Percentiles rank a stretch among this genome's conserved stretches.
These are phyloP conservation scores for Tinea pellionella DNA, from an alignment of 2,888 invertebrate species.

Conservation along the genomic window DNA sequence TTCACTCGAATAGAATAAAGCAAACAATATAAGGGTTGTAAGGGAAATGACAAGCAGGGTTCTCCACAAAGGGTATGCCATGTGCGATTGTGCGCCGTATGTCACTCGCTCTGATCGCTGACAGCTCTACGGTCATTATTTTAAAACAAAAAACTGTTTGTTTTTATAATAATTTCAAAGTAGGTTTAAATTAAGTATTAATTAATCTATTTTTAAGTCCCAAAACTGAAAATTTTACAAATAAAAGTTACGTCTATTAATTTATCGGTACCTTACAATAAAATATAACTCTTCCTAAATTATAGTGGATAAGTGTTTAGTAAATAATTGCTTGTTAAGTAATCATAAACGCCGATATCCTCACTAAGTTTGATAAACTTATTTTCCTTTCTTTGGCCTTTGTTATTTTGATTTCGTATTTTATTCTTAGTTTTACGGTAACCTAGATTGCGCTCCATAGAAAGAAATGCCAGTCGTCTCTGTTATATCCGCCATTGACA, in stretches of 20 bases:
- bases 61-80: constrained; percentile 55
- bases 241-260: no score
- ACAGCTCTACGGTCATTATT: constrained; percentile 51
- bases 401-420: no score
- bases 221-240: no score
- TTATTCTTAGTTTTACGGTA: no score
- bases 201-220: no score
- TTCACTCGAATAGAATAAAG: constrained; percentile 34
- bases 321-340: not conserved
- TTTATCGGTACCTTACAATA: no score
- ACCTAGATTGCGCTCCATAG: no score
- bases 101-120: constrained; percentile 40
- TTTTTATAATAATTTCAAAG: not conserved
- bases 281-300: not conserved
- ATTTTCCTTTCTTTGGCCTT: not conserved
- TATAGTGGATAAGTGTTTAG: not conserved
- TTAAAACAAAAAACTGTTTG: constrained; percentile 15
- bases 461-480: no score
- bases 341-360: not conserved
- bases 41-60: constrained; percentile 61
- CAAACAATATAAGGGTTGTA: constrained; percentile 61
- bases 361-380: not conserved
- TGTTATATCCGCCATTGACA: no score
- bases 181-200: no score
- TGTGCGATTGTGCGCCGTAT: constrained; percentile 50